Evolutionary conservation across 2,888 invertebrate species (phyloP).

Genomic region (Meta bourneti): DNA sequence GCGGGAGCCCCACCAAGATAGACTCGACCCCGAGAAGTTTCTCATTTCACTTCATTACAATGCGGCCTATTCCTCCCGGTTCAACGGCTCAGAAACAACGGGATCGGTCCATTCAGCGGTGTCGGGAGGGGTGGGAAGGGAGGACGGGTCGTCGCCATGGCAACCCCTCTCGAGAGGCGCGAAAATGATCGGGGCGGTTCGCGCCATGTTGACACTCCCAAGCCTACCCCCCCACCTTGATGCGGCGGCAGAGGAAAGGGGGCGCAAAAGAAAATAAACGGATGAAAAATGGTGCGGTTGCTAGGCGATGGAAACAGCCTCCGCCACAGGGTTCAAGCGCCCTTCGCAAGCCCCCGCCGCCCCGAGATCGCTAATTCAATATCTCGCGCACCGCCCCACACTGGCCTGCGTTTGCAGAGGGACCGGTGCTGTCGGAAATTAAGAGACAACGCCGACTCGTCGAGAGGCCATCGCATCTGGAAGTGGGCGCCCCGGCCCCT

Average conservation of each 20-base stretch:
- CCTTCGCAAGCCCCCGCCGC: constrained; percentile 1
- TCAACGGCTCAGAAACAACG: constrained; percentile 53
- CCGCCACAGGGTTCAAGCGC: not conserved
- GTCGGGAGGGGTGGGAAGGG: constrained; percentile 5
- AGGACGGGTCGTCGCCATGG: constrained; percentile 30
- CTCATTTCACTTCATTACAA: constrained; percentile 37
- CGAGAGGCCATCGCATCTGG: not conserved
- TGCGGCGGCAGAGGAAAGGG: not conserved
- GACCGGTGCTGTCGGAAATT: constrained; percentile 8
- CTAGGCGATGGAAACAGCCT: constrained; percentile 49
- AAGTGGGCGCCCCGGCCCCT: not conserved
- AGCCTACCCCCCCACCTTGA: not conserved
- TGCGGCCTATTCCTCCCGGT: constrained; percentile 16
- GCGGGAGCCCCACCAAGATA: not conserved
- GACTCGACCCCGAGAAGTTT: not conserved
- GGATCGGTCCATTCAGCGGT: constrained; percentile 40
- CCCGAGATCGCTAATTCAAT: constrained; percentile 63
- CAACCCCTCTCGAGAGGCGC: constrained; percentile 59
- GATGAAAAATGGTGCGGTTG: constrained; percentile 69
- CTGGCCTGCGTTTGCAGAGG: not conserved
- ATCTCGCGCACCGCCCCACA: constrained; percentile 17
- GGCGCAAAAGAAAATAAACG: constrained; percentile 49
- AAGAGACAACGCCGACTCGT: not conserved
- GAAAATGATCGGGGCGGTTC: constrained; percentile 72
- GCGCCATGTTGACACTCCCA: constrained; percentile 72